Evolutionary conservation across 1,140 invertebrate genomes (phyloP), one percentile per base, ranked within the genome.

Genomic region (Nephila pilipes): DNA sequence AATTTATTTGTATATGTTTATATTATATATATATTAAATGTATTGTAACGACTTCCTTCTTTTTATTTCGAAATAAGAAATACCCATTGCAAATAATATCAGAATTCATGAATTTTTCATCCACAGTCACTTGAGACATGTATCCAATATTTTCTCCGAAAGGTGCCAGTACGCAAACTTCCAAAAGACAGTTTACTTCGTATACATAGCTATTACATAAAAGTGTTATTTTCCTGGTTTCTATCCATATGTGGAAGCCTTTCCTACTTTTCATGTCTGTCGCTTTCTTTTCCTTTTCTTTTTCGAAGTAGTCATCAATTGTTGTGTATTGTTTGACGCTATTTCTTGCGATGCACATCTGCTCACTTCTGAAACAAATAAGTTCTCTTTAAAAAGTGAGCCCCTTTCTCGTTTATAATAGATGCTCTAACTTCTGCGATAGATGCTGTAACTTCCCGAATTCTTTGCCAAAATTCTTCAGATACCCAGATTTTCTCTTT

Each of bases 361-460:
- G 83, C 83, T 85, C 83, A 60, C 55, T 57, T 85, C 54, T 85
- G 57, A 85, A 85, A 60, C 83, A 85, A 85, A 85, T 85, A 85
- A 32, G 36, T 75, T 75, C 29, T 75, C 29, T 36, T 20, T 12
- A 75, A 81, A 81, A 54, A 81, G 54, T 38, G 54, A 83, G 55
- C n/a, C 80, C 10, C 38, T 55, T 83, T 46, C 14, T 8, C 80
- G 80, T 83, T 55, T 83, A 83, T 83, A 83, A 83, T n/a, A 83
- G 80, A 83, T 83, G 80, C 38, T 55, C 22, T 54, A n/a, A 83
- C 46, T 46, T 46, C 46, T 46, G 6, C 12, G 12, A 10, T 46
- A 83, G 80, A 83, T 83, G 80, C 38, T 55, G 10, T 54, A n/a
- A 83, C 80, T 83, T 83, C 38, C 54, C 80, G 29, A 25, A 38